Conservation (phyloP, 2,888 invertebrate species). For the Amiota minor region DNA sequence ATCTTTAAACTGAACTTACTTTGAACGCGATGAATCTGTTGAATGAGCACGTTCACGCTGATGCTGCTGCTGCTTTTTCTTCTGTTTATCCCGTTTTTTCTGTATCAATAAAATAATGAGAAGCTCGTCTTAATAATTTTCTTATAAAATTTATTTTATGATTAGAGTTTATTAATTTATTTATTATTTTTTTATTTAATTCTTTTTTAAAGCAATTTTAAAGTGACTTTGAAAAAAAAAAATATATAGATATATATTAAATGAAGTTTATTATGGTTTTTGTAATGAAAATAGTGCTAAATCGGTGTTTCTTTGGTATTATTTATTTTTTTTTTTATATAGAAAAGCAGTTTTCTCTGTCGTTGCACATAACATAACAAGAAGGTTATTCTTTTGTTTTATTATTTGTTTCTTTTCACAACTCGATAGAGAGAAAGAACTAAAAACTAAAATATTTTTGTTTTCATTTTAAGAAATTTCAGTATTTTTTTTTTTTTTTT, state of each 20-base stretch:
- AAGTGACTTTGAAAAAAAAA: slow-evolving; percentile 1
- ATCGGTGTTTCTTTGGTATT: not conserved
- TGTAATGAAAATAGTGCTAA: slow-evolving; percentile 20
- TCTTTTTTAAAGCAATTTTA: slow-evolving; percentile 7
- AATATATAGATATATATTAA: slow-evolving; percentile 1
- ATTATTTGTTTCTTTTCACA: not conserved
- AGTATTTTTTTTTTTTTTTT: slow-evolving; percentile 31
- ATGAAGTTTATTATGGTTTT: slow-evolving; percentile 27
- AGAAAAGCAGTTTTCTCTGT: not conserved
- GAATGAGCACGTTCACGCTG: slow-evolving; percentile 72
- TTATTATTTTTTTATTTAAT: not conserved
- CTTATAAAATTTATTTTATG: not conserved
- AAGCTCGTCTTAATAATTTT: slow-evolving; percentile 38
- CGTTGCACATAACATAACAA: not conserved
- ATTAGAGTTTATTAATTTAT: not conserved
- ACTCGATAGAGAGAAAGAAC: not conserved
- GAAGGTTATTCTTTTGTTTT: not conserved
- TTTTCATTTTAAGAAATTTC: not conserved
- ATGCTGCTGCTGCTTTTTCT: slow-evolving; percentile 73
- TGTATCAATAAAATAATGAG: slow-evolving; percentile 67
- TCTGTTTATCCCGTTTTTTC: slow-evolving; percentile 78
- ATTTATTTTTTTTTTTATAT: not conserved
- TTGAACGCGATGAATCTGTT: slow-evolving; percentile 76
- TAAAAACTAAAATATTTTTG: not conserved
- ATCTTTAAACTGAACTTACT: slow-evolving; percentile 69